Percentiles rank a stretch among this genome's conserved stretches.
Evolutionary conservation across 2,888 invertebrate genomes (phyloP).

Genomic region (Amiota communis): DNA sequence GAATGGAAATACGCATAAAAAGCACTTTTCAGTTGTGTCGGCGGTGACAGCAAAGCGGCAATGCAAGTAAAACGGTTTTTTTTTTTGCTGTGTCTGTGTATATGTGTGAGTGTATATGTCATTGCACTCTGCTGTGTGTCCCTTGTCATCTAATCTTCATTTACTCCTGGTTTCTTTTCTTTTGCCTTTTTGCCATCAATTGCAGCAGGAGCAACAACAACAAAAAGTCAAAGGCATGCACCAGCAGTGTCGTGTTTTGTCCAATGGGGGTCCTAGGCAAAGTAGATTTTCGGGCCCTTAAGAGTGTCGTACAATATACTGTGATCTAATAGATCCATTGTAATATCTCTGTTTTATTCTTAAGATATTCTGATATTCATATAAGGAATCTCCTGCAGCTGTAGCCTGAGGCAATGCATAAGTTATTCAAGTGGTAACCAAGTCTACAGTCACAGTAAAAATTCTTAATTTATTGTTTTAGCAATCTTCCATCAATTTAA

Average conservation of each 20-base stretch:
- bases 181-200: conserved; percentile 13
- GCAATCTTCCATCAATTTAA: too few species aligned
- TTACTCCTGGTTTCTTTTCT: neutral
- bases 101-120: conserved; percentile 27
- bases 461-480: too few species aligned
- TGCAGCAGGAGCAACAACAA: conserved; percentile 35
- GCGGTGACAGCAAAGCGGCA: neutral
- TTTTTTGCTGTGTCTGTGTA: neutral
- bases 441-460: too few species aligned
- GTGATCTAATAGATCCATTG: too few species aligned
- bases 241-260: conserved; percentile 50
- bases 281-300: too few species aligned
- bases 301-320: too few species aligned
- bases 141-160: conserved; percentile 29
- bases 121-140: conserved; percentile 15
- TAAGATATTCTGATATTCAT: too few species aligned
- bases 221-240: conserved; percentile 50
- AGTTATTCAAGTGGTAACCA: too few species aligned
- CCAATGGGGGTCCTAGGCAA: too few species aligned
- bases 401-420: too few species aligned
- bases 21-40: conserved; percentile 1
- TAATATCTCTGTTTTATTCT: too few species aligned
- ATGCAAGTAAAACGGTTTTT: neutral
- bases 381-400: too few species aligned
- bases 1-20: conserved; percentile 23